Base-by-base conservation (phyloP, 1,140 invertebrate species). In the Diachasmimorpha longicaudata region DNA sequence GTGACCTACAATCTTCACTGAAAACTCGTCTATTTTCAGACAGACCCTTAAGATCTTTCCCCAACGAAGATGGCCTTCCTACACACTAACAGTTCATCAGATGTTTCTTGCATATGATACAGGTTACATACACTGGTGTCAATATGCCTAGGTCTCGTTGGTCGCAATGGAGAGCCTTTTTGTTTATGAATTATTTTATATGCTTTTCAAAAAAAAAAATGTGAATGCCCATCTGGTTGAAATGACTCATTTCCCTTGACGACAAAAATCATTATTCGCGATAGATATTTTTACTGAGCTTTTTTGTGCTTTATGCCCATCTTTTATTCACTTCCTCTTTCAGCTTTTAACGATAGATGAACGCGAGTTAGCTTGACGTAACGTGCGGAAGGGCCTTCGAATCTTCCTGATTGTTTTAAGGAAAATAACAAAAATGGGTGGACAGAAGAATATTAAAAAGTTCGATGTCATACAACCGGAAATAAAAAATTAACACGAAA, bases 1-100 rank as follows among this genome's bases (percentile, higher is more conserved):
- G 72, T 82, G 80, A 82, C 81, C 81, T 81, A 82, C 75, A 81
- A 82, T 82, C 70, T 74, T 74, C 21, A 66, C 75, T 72, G 74
- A 69, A 72, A 74, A 79, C 70, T 74, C 42, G 74, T 36, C 78
- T 77, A 78, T 79, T 81, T 77, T 78, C 36, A 79, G 76, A 52
- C 39, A 14, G 37, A 16, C 23, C 31, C 71, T 73, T 73, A 73
- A 73, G 71, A 73, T 73, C 71, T 73, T 73, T 52, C 55, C 55
- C 11, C 48, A 52, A 1, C 19, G 14, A 19, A 1, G 9, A 52
- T 5, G 31, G 44, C 16, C 13, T 58, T 4, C 3, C n/a, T 16
- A 58, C 52, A 16, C 8, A 58, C 52, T 10, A 46, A 58, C 52
- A 58, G 31, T 6, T 6, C 2, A 2, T 31, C 31, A 31, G 6